These are phyloP conservation scores for Plecturocebus donacophilus DNA, from an alignment of 2,113 vertebrate genomes.

Conservation along the genomic window DNA sequence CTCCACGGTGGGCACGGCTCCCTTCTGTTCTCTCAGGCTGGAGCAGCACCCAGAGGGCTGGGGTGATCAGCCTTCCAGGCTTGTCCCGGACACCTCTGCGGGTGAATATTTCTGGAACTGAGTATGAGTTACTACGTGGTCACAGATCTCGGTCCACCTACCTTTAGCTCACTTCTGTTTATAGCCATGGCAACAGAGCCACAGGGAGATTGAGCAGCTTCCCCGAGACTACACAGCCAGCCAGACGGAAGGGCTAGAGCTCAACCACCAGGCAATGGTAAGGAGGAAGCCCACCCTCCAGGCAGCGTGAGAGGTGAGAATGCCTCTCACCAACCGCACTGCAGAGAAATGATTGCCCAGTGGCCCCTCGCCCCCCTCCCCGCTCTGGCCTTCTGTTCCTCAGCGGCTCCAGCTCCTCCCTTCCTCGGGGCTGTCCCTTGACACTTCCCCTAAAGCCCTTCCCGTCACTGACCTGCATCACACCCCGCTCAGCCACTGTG, in stretches of 20 bases:
- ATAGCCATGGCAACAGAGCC: not conserved
- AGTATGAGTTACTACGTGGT: not conserved
- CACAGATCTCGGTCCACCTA: not conserved
- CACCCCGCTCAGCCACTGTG: accelerated
- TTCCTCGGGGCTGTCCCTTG: not conserved
- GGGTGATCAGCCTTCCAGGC: not conserved
- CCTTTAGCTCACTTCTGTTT: not conserved
- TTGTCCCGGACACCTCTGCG: not conserved
- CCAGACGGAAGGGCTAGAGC: not conserved
- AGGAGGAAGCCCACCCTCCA: too few species aligned
- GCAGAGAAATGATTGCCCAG: not conserved
- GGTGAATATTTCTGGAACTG: not conserved
- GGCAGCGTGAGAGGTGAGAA: not conserved
- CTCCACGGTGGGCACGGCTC: accelerated
- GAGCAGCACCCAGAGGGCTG: accelerated
- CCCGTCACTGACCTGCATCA: not conserved
- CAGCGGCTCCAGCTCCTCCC: not conserved
- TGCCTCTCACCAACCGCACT: not conserved
- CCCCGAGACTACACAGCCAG: not conserved
- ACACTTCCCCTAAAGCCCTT: not conserved
- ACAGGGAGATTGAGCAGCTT: not conserved
- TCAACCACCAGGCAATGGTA: not conserved
- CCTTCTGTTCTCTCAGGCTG: not conserved
- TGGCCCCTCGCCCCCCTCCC: not conserved
- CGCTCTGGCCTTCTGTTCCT: not conserved